Evolutionary conservation across 2,797 vertebrate genomes (phyloP), one percentile per base, ranked within the genome.

Genomic region (Poeciliopsis infans): DNA sequence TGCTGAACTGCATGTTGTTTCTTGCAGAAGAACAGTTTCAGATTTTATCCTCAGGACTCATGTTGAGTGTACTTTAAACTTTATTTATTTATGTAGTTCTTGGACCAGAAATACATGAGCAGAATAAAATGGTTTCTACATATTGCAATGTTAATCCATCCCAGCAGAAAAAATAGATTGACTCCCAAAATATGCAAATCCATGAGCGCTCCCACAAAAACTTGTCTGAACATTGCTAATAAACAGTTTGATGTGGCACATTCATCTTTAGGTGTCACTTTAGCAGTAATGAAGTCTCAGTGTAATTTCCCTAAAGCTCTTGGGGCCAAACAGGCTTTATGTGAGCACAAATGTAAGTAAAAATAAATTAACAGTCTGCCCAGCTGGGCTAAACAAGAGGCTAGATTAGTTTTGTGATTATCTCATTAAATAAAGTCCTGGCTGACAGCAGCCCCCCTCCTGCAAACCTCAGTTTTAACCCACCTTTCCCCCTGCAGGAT

Each of bases 351-450:
- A 55, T n/a, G 33, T 31, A 61, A 76, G 47, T 8, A 20, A 72
- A 53, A 69, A 46, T 11, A 5, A 75, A 77, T 72, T 23, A 79
- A 31, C n/a, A 43, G 57, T 23, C 72, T 66, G n/a, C 66, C 57
- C 10, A 15, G 55, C 71, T 75, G 59, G 71, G 71, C 36, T 23
- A 41, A 43, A 69, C n/a, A 10, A 51, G 28, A 75, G 72, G 16
- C 36, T 7, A 0, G 39, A 80, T 69, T 39, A 18, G 70, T 49
- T 70, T 53, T 70, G 75, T 82, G 79, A 87, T 85, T 13, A 79
- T 46, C 68, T 82, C 77, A 46, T 88, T 46, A 79, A 75, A 76
- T 0, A 0, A 57, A 72, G 49, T 45, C 47, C 78, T n/a, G 55
- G 31, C 72, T 45, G 69, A 64, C 73, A 43, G 49, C 66, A 57